Conservation (phyloP, 2,113 vertebrate species). For the Myotis lucifugus region DNA sequence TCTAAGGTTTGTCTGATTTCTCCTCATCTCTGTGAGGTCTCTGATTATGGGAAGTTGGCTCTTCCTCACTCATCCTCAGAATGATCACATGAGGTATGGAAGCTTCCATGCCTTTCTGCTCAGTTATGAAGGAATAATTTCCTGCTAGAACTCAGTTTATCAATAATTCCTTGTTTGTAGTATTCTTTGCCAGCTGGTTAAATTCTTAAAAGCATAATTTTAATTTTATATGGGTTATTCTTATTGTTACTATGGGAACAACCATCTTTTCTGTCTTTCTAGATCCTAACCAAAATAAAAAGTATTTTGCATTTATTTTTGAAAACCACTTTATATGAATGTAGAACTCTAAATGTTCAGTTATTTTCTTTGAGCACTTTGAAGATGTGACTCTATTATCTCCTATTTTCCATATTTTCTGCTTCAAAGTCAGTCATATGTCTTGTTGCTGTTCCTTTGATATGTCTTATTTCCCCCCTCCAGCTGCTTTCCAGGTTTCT, state of each 20-base stretch:
- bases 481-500: not conserved
- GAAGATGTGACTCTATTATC: not conserved
- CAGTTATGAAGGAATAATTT: constrained; percentile 22
- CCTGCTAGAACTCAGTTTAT: not conserved
- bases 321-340: not conserved
- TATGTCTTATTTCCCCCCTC: not conserved
- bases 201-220: constrained; percentile 30
- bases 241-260: constrained; percentile 25
- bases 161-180: not conserved
- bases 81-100: not conserved
- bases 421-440: not conserved
- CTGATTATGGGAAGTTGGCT: not conserved
- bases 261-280: not conserved
- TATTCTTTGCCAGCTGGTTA: not conserved
- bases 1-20: not conserved
- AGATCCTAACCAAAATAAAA: not conserved
- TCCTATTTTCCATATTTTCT: constrained; percentile 29
- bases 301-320: constrained; percentile 34
- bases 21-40: not conserved
- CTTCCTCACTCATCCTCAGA: not conserved
- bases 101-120: not conserved
- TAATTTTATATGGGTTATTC: constrained; percentile 7
- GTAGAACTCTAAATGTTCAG: not conserved
- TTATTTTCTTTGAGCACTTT: not conserved
- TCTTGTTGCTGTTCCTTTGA: not conserved